Evolutionary conservation across 1,140 invertebrate genomes (phyloP), one percentile per base, ranked within the genome.

Genomic region (Drosophila pruinosa): DNA sequence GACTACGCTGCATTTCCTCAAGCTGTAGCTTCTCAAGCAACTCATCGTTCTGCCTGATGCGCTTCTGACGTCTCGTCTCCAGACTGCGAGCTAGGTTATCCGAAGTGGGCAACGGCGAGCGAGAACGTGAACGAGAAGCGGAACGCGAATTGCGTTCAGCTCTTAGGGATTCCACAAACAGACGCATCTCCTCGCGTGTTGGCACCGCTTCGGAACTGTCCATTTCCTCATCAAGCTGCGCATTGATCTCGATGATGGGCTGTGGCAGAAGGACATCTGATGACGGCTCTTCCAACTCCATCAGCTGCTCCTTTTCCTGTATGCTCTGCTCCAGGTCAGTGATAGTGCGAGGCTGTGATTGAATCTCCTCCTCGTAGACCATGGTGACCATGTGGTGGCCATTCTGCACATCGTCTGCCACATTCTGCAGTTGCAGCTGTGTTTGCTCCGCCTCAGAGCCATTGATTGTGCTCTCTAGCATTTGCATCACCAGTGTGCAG

Each of bases 41-140:
- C 5, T 90, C 80, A 38, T 90, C 89, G 12, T 90, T 90, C 3
- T 90, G 89, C 15, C 70, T 59, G 4, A 86, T 90, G 12, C 81
- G 73, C 31, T 74, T 90, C 0, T 53, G 39, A 1, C 89, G 59
- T 0, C 89, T 41, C 2, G 53, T 72, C 26, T 90, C 83, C 31
- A 90, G 21, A 5, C 89, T 89, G 38, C 77, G 79, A 7, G 61
- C 50, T 4, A 90, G 65, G 34, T 90, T 90, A 17, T 75, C 80
- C 0, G 89, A 50, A 0, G 89, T 90, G n/a, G 89, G 89, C 36
- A 90, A 34, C 0, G 89, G 89, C 0, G 88, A 90, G 0, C 88
- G 73, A 0, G 86, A 88, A 5, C 81, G 53, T 0, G 89, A 90
- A 0, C 74, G 73, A 0, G 81, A 75, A 2, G 75, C 36, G 0